phyloP scores from a whole-genome alignment of 1,140 invertebrate species.

The Homarus americanus region DNA sequence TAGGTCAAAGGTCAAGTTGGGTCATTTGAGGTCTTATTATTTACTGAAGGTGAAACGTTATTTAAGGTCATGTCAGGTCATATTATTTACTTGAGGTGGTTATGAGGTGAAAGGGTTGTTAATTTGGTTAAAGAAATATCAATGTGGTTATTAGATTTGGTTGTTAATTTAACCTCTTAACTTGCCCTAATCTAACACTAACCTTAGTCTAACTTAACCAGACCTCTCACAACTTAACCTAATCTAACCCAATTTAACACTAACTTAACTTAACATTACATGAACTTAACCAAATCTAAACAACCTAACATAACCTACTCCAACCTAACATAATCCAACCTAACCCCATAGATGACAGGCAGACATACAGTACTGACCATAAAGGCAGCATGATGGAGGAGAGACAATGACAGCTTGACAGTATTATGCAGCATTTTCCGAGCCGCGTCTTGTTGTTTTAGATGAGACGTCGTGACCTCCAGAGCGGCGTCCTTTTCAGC shows the following conservation, averaged over 20 bases:
- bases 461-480: constrained; percentile 62
- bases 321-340: no score
- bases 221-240: neutral
- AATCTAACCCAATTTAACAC: no score
- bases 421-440: constrained; percentile 41
- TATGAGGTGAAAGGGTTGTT: neutral
- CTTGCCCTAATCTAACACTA: no score
- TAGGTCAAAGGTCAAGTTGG: neutral
- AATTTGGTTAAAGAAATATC: neutral
- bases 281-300: neutral
- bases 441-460: constrained; percentile 51
- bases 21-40: no score
- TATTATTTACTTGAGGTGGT: neutral
- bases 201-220: no score
- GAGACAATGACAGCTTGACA: constrained; percentile 37
- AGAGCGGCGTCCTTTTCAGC: constrained; percentile 67
- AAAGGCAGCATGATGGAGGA: constrained; percentile 66
- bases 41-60: neutral
- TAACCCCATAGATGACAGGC: neutral
- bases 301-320: neutral
- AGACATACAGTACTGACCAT: neutral
- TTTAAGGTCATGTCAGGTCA: neutral
- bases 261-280: no score
- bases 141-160: neutral
- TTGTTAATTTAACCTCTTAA: no score